Evolutionary conservation across 2,888 invertebrate species (phyloP).

Genomic region (Eupeodes luniger): DNA sequence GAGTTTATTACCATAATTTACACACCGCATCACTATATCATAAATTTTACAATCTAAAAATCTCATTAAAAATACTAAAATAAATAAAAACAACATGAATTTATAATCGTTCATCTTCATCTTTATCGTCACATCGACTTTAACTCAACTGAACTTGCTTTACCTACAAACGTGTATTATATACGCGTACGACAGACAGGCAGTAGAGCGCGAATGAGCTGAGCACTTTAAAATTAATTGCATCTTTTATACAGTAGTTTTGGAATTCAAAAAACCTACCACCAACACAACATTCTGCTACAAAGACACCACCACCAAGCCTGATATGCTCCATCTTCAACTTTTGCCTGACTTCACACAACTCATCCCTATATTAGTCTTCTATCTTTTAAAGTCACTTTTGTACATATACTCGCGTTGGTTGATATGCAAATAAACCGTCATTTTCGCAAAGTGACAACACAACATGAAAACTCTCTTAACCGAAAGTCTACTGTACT

Average conservation of each 20-base stretch:
- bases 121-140: conserved; percentile 4
- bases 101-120: conserved; percentile 29
- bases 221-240: conserved; percentile 33
- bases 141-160: background rate
- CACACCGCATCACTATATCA: background rate
- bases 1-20: conserved; percentile 16
- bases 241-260: conserved; percentile 20
- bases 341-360: background rate
- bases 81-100: background rate
- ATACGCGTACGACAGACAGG: no score
- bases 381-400: background rate
- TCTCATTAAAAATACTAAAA: conserved; percentile 1
- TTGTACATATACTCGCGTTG: background rate
- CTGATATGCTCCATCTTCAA: background rate
- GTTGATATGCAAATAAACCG: conserved; percentile 45
- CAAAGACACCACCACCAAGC: no score
- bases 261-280: background rate
- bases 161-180: background rate
- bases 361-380: background rate
- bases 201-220: background rate
- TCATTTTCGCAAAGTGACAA: conserved; percentile 47
- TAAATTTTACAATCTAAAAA: conserved; percentile 17
- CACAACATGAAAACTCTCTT: conserved; percentile 64
- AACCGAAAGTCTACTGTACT: conserved; percentile 22
- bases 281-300: background rate